Evolutionary conservation across 1,140 invertebrate genomes (phyloP).

Genomic region (Mamestra configurata): DNA sequence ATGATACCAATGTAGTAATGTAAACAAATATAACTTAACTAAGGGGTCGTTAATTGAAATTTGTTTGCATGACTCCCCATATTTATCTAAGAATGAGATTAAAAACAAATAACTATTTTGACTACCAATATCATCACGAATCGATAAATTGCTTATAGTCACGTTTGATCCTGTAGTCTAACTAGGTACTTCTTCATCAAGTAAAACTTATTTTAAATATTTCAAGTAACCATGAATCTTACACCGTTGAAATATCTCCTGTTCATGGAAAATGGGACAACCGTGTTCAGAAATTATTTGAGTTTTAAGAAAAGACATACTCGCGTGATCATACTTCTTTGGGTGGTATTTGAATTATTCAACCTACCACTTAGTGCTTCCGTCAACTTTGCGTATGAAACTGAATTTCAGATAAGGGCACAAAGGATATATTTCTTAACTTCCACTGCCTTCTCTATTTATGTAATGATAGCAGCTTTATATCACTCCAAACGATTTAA

Average conservation of each 20-base stretch:
- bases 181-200: too few species aligned
- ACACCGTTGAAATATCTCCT: conserved; percentile 41
- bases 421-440: conserved; percentile 5
- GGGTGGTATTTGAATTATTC: not conserved
- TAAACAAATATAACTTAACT: not conserved
- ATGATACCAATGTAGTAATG: too few species aligned
- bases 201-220: not conserved
- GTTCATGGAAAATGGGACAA: conserved; percentile 2
- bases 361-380: not conserved
- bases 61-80: too few species aligned
- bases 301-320: conserved; percentile 9
- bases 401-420: not conserved
- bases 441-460: not conserved
- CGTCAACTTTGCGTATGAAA: too few species aligned
- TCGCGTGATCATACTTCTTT: not conserved
- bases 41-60: too few species aligned
- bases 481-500: conserved; percentile 17
- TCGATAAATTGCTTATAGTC: too few species aligned
- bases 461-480: not conserved
- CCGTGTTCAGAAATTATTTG: conserved; percentile 26
- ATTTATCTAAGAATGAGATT: conserved; percentile 8
- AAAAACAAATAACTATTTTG: too few species aligned
- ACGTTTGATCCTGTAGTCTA: too few species aligned
- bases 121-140: too few species aligned
- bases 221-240: not conserved